A percentile compares a stretch with the other conserved stretches of the same genome.
Evolutionary conservation across 2,113 vertebrate species (phyloP).

Genomic region (Pavo muticus): DNA sequence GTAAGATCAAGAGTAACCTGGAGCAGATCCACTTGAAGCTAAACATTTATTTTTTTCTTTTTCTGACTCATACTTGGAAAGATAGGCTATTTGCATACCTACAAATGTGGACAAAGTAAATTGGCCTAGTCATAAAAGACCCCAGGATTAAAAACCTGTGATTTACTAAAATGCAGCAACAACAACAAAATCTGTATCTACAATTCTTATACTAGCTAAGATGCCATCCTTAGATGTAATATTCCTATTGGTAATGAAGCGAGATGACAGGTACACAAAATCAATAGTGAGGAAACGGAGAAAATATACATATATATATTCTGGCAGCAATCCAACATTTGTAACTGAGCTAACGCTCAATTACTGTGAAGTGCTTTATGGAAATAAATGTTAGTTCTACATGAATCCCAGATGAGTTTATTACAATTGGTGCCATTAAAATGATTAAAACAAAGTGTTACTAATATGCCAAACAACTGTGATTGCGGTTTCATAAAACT

Average conservation of each 20-base stretch:
- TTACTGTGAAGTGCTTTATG: slow-evolving; percentile 62
- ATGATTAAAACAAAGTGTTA: slow-evolving; percentile 60
- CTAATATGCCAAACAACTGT: slow-evolving; percentile 58
- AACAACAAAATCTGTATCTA: not conserved
- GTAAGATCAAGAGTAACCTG: not conserved
- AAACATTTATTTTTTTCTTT: not conserved
- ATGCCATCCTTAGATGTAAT: not conserved
- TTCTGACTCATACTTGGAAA: not conserved
- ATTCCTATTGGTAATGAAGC: not conserved
- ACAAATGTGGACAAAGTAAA: not conserved
- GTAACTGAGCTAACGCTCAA: slow-evolving; percentile 59
- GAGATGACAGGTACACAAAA: slow-evolving; percentile 20
- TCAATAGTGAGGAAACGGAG: not conserved
- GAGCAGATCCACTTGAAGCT: not conserved
- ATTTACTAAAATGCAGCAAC: not conserved
- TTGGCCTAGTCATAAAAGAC: not conserved
- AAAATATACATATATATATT: not conserved
- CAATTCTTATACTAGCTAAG: not conserved
- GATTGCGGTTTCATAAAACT: slow-evolving; percentile 43
- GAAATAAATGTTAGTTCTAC: slow-evolving; percentile 72
- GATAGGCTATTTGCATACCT: not conserved
- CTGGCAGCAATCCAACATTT: slow-evolving; percentile 45
- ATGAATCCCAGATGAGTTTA: slow-evolving; percentile 64
- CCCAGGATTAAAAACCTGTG: not conserved
- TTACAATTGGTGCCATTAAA: slow-evolving; percentile 62